A percentile compares a stretch with the other conserved stretches of the same genome.
Conservation (phyloP, 2,113 vertebrate species). For the Todiramphus saurophagus region DNA sequence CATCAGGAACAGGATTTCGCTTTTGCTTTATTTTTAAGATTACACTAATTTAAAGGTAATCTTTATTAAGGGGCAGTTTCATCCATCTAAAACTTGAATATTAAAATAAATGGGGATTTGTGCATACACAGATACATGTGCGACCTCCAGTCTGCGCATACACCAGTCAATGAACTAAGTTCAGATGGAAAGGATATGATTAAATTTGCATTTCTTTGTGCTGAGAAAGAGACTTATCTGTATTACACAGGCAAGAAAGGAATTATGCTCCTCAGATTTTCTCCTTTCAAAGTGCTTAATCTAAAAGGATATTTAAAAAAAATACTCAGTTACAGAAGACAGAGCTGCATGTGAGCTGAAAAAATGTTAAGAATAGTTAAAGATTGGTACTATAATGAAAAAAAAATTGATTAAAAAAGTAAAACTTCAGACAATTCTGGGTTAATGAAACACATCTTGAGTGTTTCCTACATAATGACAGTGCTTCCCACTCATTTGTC, state of each 20-base stretch:
- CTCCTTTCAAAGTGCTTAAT: background rate
- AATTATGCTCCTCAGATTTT: background rate
- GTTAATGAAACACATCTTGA: background rate
- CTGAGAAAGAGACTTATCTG: background rate
- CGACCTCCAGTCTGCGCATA: rapidly evolving
- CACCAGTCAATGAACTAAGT: background rate
- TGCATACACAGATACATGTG: rapidly evolving
- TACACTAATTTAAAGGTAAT: background rate
- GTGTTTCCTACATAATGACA: no score
- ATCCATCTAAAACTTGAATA: background rate
- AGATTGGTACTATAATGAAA: background rate
- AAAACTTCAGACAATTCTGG: background rate
- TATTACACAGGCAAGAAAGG: background rate
- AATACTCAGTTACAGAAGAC: background rate
- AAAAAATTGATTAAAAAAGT: background rate
- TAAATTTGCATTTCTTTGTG: background rate
- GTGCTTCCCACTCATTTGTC: background rate
- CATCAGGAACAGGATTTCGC: background rate
- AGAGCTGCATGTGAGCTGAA: background rate
- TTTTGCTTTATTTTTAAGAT: background rate
- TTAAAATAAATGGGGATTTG: background rate
- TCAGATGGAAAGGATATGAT: background rate
- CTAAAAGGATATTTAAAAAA: background rate
- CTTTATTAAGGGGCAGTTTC: background rate
- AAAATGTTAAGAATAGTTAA: no score